Evolutionary conservation across 2,113 vertebrate genomes (phyloP), one percentile per base, ranked within the genome.

Genomic region (Leiothrix lutea): DNA sequence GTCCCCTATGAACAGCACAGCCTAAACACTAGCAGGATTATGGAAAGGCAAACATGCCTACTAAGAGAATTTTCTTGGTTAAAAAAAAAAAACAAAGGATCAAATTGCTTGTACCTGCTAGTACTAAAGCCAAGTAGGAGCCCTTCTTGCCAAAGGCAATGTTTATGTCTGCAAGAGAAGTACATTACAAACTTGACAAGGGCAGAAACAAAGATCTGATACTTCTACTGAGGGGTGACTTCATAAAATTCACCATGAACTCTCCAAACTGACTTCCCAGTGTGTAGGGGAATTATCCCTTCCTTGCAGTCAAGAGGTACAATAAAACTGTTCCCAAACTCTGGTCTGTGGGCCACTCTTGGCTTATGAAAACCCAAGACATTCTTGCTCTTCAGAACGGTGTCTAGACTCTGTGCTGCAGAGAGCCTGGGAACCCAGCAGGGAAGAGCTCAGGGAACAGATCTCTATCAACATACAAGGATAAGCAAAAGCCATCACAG

Each of bases 21-120:
- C 35, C 93, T 83, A 92, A 97, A 93, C 85, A 95, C 47, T 83
- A 60, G 69, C 19, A 84, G 67, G 64, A 86, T 92, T 86, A 88
- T 48, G 15, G 51, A 69, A 92, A 88, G 57, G 44, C 47, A 96
- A 93, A 92, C 36, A 71, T 57, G 56, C 56, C 79, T 85, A 89
- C 65, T 72, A 56, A 40, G 23, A 86, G 13, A 91, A 65, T 62
- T 86, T 80, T 73, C 74, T 35, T 61, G 11, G 5, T 87, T 38
- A 9, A 75, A 48, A 86, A 62, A 35, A 12, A 60, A 47, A 10
- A 35, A 12, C 56, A 47, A 10, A 53, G 1, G 2, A 67, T 88
- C 19, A 47, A 86, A 83, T 83, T 74, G 36, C 58, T 88, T 80
- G 42, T 88, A 93, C 71, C 90, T 96, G 87, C 64, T 80, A 60